Base-by-base conservation (phyloP, 2,888 invertebrate genomes). In the Ferrisia virgata region DNA sequence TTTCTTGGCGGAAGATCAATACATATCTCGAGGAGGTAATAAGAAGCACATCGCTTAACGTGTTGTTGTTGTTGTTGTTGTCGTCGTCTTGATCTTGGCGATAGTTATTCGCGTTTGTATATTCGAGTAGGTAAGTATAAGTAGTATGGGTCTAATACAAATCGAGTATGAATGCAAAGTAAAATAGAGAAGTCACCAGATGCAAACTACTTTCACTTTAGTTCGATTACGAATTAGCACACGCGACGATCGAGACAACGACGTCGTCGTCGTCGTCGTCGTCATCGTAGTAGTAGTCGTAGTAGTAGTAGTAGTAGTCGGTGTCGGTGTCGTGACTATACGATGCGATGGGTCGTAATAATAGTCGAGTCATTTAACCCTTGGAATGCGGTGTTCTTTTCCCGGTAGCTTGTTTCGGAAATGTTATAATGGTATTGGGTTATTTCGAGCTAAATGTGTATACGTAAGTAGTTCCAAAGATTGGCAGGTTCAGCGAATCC, bases 201-300 rank as follows among this genome's bases (percentile, higher is more conserved):
- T 33, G 72, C 72, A 33, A 72, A 72, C 72, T 72, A 72, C 72
- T 72, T 72, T 72, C 72, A 72, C 72, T 72, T 72, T 72, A 72
- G 72, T 33, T 72, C 72, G 72, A 72, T 72, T 72, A 72, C 72
- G 72, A 72, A 33, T 72, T 36, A 72, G 18, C 58, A 64, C 15
- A 18, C n/a, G 53, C 53, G 18, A 18, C 18, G 18, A 28, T 25
- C 1, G 3, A 22, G 2, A 11, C 58, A 28, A 64, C 53, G 53
- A 53, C 53, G 1, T 9, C 8, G 22, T 9, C 28, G 25, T 25
- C 58, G n/a, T 18, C 58, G 28, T 11, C 18, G 33, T 6, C 72
- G 33, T 15, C 33, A n/a, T 72, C 72, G 33, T 72, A 28, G 28
- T 13, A 1, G 8, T 36, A 36, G 25, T 33, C 64, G 28, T 64